These are phyloP conservation scores for Sesia bembeciformis DNA, from an alignment of 2,888 invertebrate species.

Conservation along the genomic window DNA sequence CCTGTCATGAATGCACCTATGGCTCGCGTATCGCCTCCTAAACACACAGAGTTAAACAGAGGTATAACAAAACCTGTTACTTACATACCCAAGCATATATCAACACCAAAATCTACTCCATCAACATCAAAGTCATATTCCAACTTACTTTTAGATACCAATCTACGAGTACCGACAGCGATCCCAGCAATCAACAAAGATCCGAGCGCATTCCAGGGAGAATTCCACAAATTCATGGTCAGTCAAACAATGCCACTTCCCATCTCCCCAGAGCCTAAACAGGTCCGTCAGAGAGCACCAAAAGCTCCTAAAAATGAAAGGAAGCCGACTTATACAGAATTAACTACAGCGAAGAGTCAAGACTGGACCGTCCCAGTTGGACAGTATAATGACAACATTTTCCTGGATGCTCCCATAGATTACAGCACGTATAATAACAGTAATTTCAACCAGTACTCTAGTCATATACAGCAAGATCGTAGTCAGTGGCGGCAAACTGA, in stretches of 20 bases:
- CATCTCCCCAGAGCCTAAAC: not conserved
- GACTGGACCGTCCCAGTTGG: slow-evolving; percentile 42
- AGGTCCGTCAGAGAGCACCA: not conserved
- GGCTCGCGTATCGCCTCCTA: slow-evolving; percentile 16
- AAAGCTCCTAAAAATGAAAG: slow-evolving; percentile 1
- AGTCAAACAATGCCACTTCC: slow-evolving; percentile 7
- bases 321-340: too few relatives aligned
- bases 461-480: slow-evolving; percentile 9
- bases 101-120: not conserved
- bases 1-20: slow-evolving; percentile 32
- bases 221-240: slow-evolving; percentile 57
- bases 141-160: slow-evolving; percentile 18
- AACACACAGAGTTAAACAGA: slow-evolving; percentile 1
- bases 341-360: slow-evolving; percentile 8
- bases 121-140: slow-evolving; percentile 1
- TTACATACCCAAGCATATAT: not conserved
- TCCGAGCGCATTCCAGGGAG: slow-evolving; percentile 55
- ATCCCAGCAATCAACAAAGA: slow-evolving; percentile 49
- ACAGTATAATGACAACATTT: slow-evolving; percentile 59
- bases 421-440: slow-evolving; percentile 26
- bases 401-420: slow-evolving; percentile 43
- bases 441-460: slow-evolving; percentile 7
- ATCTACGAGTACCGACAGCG: slow-evolving; percentile 29
- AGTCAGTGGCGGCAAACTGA: slow-evolving; percentile 34
- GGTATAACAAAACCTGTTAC: too few relatives aligned